These are phyloP conservation scores for Stylophora pistillata DNA, from an alignment of 64 coral and sea anemone genomes.

Conservation along the genomic window DNA sequence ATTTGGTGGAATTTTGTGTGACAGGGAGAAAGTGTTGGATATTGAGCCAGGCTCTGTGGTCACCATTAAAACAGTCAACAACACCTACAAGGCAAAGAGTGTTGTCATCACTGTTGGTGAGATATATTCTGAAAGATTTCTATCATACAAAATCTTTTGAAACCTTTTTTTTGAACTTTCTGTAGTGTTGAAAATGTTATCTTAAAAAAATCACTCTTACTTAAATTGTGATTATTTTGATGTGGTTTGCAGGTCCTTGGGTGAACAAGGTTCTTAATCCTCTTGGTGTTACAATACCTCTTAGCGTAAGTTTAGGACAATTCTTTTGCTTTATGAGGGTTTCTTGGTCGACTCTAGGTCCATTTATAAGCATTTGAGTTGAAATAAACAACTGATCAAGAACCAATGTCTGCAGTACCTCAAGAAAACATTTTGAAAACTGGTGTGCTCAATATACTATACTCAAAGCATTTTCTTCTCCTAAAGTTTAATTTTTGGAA, in stretches of 20 bases:
- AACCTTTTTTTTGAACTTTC: background rate
- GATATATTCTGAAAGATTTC: slow-evolving; percentile 1
- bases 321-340: too few relatives aligned
- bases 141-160: background rate
- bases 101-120: slow-evolving; percentile 62
- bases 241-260: slow-evolving; percentile 45
- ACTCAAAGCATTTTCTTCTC: too few relatives aligned
- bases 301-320: slow-evolving; percentile 13
- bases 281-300: slow-evolving; percentile 46
- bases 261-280: slow-evolving; percentile 48
- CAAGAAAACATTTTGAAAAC: too few relatives aligned
- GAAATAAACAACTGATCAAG: too few relatives aligned
- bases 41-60: slow-evolving; percentile 57
- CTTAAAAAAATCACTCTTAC: background rate
- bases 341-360: too few relatives aligned
- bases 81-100: slow-evolving; percentile 46
- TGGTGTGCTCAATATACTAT: too few relatives aligned
- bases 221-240: background rate
- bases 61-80: slow-evolving; percentile 31
- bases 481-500: too few relatives aligned
- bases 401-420: too few relatives aligned
- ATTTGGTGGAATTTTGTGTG: slow-evolving; percentile 54
- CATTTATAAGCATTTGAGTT: too few relatives aligned
- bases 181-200: background rate
- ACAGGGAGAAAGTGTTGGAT: slow-evolving; percentile 48